Evolutionary conservation across 2,113 vertebrate species (phyloP).

Genomic region (Sinocyclocheilus rhinocerous): DNA sequence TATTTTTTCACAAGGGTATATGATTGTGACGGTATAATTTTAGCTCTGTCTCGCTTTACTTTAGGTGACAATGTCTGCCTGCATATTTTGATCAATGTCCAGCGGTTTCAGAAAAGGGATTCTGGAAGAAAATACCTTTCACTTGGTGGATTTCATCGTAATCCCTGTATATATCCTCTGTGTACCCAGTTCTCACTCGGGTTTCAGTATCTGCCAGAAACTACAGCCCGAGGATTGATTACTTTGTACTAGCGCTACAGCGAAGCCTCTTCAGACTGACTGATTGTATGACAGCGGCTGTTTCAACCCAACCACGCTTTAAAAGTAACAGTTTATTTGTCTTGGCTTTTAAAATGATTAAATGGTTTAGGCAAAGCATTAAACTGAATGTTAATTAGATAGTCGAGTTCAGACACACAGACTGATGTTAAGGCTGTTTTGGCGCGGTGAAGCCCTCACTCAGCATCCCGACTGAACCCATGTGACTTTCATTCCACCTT

Average conservation of each 20-base stretch:
- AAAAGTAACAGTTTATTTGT: not conserved
- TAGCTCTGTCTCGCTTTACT: constrained; percentile 13
- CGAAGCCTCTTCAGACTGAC: not conserved
- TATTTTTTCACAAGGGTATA: not conserved
- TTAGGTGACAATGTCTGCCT: not conserved
- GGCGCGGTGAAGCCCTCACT: not conserved
- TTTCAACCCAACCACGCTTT: constrained; percentile 29
- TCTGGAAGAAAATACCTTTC: not conserved
- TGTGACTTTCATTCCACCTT: constrained; percentile 62
- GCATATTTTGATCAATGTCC: not conserved
- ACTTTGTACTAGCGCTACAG: not conserved
- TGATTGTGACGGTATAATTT: not conserved
- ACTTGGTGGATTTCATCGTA: not conserved
- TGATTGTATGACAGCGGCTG: not conserved
- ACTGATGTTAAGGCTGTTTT: constrained; percentile 33
- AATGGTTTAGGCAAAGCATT: constrained; percentile 36
- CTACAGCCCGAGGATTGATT: constrained; percentile 42
- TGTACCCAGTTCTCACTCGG: constrained; percentile 10
- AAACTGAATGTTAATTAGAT: constrained; percentile 47
- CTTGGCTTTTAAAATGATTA: constrained; percentile 11
- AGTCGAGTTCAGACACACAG: constrained; percentile 26
- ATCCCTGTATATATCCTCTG: not conserved
- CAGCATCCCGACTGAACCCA: not conserved
- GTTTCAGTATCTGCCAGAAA: constrained; percentile 38
- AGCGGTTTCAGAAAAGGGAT: not conserved